Evolutionary conservation across 2,797 vertebrate genomes (phyloP).

Genomic region (Coreius guichenoti): DNA sequence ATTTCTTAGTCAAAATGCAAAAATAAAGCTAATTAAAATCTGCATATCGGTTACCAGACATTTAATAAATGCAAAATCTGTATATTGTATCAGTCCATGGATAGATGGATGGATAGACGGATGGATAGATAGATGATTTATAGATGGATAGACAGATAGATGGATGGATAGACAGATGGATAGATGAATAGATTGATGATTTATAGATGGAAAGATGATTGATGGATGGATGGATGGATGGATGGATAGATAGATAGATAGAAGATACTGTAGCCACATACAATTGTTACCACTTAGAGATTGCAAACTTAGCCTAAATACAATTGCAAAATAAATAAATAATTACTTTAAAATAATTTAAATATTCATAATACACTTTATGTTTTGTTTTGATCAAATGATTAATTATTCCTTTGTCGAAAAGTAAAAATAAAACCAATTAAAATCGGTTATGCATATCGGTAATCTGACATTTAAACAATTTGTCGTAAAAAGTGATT

Average conservation of each 20-base stretch:
- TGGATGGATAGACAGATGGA: background rate
- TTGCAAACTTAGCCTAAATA: no score
- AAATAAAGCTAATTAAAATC: background rate
- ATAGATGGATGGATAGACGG: rapidly evolving
- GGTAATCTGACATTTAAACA: background rate
- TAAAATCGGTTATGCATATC: no score
- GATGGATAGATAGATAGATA: no score
- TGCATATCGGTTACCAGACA: background rate
- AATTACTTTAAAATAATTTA: no score
- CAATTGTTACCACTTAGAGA: no score
- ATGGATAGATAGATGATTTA: background rate
- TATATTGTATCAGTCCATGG: background rate
- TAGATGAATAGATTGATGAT: background rate
- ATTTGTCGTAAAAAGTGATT: background rate
- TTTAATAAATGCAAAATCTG: background rate
- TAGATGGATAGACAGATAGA: background rate
- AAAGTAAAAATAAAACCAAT: no score
- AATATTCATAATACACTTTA: no score
- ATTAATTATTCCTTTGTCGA: no score
- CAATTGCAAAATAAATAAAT: no score
- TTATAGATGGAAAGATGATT: background rate
- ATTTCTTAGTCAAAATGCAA: background rate
- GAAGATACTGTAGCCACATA: no score
- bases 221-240: no score
- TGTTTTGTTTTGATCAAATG: no score